Evolutionary conservation across 2,113 vertebrate species (phyloP).

Genomic region (Bucco capensis): DNA sequence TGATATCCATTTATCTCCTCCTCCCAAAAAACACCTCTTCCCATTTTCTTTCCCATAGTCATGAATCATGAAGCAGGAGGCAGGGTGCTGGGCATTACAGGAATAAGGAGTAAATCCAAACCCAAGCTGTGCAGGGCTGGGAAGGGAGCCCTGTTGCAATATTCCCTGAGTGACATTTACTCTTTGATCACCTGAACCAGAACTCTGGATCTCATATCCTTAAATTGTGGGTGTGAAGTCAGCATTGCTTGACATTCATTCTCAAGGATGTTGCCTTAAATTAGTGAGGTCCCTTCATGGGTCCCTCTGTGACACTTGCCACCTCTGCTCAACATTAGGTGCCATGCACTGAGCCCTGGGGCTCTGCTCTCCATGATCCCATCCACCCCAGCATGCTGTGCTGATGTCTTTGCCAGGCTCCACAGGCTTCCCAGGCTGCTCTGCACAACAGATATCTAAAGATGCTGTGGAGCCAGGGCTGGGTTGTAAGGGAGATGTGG

Average conservation of each 20-base stretch:
- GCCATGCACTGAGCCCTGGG: rapidly evolving
- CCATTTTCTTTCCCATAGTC: not conserved
- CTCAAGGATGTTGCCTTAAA: not conserved
- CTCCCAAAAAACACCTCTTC: not conserved
- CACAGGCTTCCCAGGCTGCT: not conserved
- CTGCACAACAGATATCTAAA: not conserved
- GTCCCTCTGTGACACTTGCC: not conserved
- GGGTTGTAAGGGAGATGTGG: not conserved
- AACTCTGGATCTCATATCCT: not conserved
- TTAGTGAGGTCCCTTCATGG: not conserved
- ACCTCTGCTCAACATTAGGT: not conserved
- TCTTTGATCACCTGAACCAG: not conserved
- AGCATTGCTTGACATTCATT: not conserved
- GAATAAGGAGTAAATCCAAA: not conserved
- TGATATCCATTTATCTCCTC: not conserved
- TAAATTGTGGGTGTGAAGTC: not conserved
- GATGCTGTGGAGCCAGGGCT: not conserved
- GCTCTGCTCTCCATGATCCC: not conserved
- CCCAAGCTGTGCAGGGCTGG: not conserved
- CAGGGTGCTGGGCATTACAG: not conserved
- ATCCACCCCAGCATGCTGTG: rapidly evolving
- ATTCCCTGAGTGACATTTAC: not conserved
- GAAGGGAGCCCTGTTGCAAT: not conserved
- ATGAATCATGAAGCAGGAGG: rapidly evolving
- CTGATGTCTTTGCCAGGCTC: not conserved